A percentile compares a stretch with the other conserved stretches of the same genome.
These are phyloP conservation scores for Megaleporinus macrocephalus DNA, from an alignment of 2,113 vertebrate genomes.

Conservation along the genomic window DNA sequence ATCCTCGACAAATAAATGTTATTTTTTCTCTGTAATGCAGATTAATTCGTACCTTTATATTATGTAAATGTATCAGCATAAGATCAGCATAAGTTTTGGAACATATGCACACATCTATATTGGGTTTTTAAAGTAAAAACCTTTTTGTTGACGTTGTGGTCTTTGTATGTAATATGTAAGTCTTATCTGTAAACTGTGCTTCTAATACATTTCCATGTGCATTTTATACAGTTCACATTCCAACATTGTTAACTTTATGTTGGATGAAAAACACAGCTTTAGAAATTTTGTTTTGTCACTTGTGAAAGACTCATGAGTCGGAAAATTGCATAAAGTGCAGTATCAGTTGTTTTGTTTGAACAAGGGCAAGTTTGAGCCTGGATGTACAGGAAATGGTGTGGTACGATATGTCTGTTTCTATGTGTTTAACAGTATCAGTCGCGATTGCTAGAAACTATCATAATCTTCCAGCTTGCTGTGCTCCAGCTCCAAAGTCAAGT, in stretches of 20 bases:
- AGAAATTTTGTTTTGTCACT: not conserved
- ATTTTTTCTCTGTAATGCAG: too few species aligned
- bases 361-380: constrained; percentile 37
- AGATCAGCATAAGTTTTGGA: not conserved
- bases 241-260: not conserved
- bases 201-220: not conserved
- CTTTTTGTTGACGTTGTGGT: not conserved
- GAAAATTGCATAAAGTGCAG: not conserved
- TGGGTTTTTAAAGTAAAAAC: too few species aligned
- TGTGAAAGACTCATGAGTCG: not conserved
- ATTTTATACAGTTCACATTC: not conserved
- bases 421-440: not conserved
- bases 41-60: too few species aligned
- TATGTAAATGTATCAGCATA: too few species aligned
- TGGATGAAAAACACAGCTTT: not conserved
- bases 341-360: constrained; percentile 24
- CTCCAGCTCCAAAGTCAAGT: not conserved
- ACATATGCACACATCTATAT: too few species aligned
- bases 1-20: too few species aligned
- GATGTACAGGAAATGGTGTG: constrained; percentile 1
- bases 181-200: not conserved
- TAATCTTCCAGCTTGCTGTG: not conserved
- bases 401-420: constrained; percentile 39
- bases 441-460: constrained; percentile 6
- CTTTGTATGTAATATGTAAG: not conserved